phyloP scores from a whole-genome alignment of 2,113 vertebrate genomes.

The Eulemur rufifrons region DNA sequence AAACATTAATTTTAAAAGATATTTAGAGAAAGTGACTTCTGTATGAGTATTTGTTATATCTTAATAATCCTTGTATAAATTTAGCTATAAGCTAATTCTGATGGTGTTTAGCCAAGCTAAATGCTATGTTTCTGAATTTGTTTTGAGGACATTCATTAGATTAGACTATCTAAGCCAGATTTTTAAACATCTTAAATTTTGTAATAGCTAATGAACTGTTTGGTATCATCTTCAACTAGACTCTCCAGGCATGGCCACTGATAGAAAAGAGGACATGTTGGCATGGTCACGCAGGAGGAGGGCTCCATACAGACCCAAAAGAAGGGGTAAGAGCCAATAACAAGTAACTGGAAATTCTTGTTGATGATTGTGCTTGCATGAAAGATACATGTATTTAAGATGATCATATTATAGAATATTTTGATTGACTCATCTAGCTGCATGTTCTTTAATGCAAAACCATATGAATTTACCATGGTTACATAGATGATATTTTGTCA shows the following conservation, averaged over 20 bases:
- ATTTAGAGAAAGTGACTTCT: slow-evolving; percentile 40
- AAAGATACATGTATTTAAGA: not conserved
- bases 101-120: slow-evolving; percentile 17
- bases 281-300: slow-evolving; percentile 95
- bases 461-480: not conserved
- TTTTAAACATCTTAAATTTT: slow-evolving; percentile 47
- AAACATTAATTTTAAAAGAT: slow-evolving; percentile 39
- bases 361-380: not conserved
- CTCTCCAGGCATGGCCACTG: slow-evolving; percentile 84
- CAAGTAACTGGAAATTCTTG: slow-evolving; percentile 34
- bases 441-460: slow-evolving; percentile 33
- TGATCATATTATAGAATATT: slow-evolving; percentile 18
- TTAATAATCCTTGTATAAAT: slow-evolving; percentile 45
- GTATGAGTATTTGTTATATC: slow-evolving; percentile 28
- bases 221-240: slow-evolving; percentile 82
- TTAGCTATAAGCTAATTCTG: not conserved
- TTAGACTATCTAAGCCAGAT: not conserved
- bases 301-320: slow-evolving; percentile 94
- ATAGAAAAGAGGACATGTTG: slow-evolving; percentile 93
- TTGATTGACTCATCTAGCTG: not conserved
- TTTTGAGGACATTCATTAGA: slow-evolving; percentile 19
- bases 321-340: slow-evolving; percentile 91
- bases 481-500: slow-evolving; percentile 9
- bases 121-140: slow-evolving; percentile 8
- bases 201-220: slow-evolving; percentile 55